Evolutionary conservation across 2,888 invertebrate species (phyloP), one percentile per base, ranked within the genome.

Genomic region (Biston betularia): DNA sequence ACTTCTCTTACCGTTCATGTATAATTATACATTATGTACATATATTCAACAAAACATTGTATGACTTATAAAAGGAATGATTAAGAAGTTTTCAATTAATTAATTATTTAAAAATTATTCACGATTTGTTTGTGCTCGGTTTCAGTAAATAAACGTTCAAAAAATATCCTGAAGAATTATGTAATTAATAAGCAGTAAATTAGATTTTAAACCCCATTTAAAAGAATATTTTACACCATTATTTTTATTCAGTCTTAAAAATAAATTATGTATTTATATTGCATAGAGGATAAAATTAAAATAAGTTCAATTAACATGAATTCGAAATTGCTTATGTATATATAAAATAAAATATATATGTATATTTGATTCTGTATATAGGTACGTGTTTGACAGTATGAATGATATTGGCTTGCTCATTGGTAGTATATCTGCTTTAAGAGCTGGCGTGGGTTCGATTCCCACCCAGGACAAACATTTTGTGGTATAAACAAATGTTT

Each of bases 221-320:
- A 74, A 73, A 74, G 62, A 67, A 72, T 68, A 75, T 66, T 57
- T 73, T 74, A 74, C 72, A 76, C 6, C 73, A 78, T 73, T 80
- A 82, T 83, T 82, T 59, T 83, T 83, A 79, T 85, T 90, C 90
- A 90, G 90, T 90, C 90, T 91, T 89, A 89, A 89, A 75, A 82
- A 86, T 84, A 84, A 84, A 84, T 86, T 83, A 85, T 78, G 74
- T 79, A 69, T 76, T 75, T 77, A 72, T 63, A 63, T 64, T 73
- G 61, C 61, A 48, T 35, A 35, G 7, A 33, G n/a, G 33, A 40
- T 24, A 33, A 48, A 45, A 33, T 34, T 34, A 50, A 53, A 38
- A 11, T 11, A 38, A 6, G 12, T 38, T 10, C 14, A 38, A 14
- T 53, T n/a, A 14, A 53, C 38, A 50, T n/a, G 4, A 24, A n/a